phyloP scores from a whole-genome alignment of 2,797 vertebrate species.

The Dendrocincla fuliginosa region DNA sequence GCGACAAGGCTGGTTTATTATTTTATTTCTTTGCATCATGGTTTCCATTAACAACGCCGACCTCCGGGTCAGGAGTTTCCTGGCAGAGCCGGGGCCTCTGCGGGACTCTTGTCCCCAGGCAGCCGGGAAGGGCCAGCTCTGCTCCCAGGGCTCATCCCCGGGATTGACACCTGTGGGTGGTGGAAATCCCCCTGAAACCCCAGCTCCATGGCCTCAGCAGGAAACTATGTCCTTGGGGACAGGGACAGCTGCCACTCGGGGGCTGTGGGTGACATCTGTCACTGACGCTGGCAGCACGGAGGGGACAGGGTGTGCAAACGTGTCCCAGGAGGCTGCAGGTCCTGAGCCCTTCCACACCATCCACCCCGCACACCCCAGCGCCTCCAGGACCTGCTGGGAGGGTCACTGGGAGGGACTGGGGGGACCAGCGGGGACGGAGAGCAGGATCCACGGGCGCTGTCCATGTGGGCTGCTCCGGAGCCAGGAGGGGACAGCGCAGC shows the following conservation, averaged over 20 bases:
- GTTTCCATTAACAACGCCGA: neutral
- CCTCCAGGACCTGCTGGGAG: neutral
- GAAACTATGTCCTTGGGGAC: neutral
- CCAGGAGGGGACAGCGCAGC: neutral
- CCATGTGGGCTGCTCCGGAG: fast-evolving
- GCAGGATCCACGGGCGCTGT: neutral
- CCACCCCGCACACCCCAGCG: fast-evolving
- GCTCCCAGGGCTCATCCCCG: neutral
- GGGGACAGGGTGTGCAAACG: fast-evolving
- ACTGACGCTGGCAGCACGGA: fast-evolving
- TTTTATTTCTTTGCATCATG: neutral
- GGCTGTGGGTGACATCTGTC: neutral
- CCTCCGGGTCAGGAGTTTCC: neutral
- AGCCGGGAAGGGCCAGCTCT: neutral
- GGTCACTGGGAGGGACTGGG: neutral
- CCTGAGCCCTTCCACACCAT: neutral
- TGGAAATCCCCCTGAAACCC: neutral
- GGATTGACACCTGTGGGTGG: fast-evolving
- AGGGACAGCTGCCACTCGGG: neutral
- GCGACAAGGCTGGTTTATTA: neutral
- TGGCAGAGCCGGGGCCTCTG: neutral
- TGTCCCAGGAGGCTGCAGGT: fast-evolving
- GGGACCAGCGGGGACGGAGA: too few relatives aligned
- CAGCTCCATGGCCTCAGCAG: neutral
- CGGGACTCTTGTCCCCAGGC: neutral